Evolutionary conservation across 2,797 vertebrate species (phyloP), one percentile per base, ranked within the genome.

Genomic region (Fundulus diaphanus): DNA sequence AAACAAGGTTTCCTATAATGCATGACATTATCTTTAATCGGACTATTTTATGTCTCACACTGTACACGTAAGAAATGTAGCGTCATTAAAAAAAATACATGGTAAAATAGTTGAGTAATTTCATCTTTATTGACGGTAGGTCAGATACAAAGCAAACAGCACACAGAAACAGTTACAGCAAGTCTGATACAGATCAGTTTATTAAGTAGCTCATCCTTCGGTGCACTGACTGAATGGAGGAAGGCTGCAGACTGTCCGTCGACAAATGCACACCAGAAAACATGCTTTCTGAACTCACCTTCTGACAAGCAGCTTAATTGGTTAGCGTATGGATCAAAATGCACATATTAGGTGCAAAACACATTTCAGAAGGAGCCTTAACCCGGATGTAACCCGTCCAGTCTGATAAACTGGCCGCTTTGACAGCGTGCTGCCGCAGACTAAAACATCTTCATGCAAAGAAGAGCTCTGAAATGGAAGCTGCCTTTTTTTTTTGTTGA

Each of bases 331-430:
- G 3, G 44, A 73, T 2, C 33, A 18, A 37, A 63, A 13, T 35
- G 5, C 0, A 1, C 31, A 73, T 3, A 61, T 37, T 11, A 18
- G 33, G 20, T 22, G 33, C 29, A 37, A 51, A 68, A 49, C 2
- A 42, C 56, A 57, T 46, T 1, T 49, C 7, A 33, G 20, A 49
- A 29, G 15, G 40, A 70, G 1, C 61, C 37, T n/a, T 44, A 66
- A 57, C 11, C 13, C 18, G 9, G 33, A 71, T 44, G 15, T 46
- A 20, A 20, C 27, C 27, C 27, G 27, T 16, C 8, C 75, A 76
- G 48, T 13, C 75, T 76, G 61, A 82, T 72, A 44, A 81, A 89
- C 69, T 68, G 52, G 73, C 75, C 82, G 57, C 52, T 80, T 80
- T 75, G 70, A 82, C 70, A 80, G 75, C 70, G 70, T 80, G 46